phyloP scores from a whole-genome alignment of 2,113 vertebrate species.

The Pantherophis guttatus region DNA sequence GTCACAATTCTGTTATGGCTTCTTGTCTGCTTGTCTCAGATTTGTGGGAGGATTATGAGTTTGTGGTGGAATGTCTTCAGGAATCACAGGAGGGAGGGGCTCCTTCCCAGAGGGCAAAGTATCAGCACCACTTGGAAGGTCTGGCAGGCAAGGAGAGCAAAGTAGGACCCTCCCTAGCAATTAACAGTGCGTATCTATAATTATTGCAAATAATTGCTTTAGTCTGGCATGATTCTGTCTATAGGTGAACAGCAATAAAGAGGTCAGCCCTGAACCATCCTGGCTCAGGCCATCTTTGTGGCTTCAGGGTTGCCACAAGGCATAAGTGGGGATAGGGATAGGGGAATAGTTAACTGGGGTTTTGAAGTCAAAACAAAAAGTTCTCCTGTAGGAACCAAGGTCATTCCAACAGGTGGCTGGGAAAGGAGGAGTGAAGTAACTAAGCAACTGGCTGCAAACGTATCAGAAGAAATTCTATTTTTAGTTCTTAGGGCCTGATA shows the following conservation, averaged over 20 bases:
- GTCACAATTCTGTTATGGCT: background rate
- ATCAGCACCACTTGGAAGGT: background rate
- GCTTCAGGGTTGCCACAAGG: too few species aligned
- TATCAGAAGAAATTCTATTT: background rate
- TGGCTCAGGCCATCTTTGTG: too few species aligned
- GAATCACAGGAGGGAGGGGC: background rate
- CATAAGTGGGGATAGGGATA: too few species aligned
- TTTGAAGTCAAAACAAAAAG: too few species aligned
- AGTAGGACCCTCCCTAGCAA: background rate
- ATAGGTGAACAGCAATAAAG: background rate
- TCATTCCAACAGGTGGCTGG: too few species aligned
- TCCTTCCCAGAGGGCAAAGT: background rate
- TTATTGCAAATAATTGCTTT: background rate
- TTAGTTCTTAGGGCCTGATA: background rate
- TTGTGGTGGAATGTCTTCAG: background rate
- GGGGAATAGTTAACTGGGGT: too few species aligned
- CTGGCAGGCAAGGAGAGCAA: background rate
- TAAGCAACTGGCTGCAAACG: background rate
- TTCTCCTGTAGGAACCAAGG: too few species aligned
- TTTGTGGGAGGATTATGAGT: background rate
- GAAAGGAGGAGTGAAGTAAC: too few species aligned
- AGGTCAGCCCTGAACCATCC: too few species aligned
- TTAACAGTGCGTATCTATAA: background rate
- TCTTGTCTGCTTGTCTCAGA: slow-evolving; percentile 11
- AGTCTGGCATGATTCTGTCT: background rate